Base-by-base conservation (phyloP, 1,140 invertebrate genomes). In the Caerostris extrusa region DNA sequence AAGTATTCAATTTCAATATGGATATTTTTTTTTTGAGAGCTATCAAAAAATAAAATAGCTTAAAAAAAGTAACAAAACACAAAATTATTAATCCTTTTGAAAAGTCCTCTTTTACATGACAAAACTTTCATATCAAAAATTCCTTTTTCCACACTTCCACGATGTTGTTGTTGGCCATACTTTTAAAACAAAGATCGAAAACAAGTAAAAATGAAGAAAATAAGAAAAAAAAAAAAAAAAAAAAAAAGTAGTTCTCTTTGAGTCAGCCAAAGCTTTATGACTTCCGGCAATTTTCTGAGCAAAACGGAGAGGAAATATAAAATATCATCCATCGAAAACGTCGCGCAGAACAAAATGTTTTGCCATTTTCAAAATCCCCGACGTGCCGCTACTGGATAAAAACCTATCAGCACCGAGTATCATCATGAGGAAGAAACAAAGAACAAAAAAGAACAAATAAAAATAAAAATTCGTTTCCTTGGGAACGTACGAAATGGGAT, bases 381-480 rank as follows among this genome's bases (percentile, higher is more conserved):
- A 82, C 90, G 90, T 91, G 90, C 55, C 82, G 7, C 90, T 19
- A 91, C 57, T 91, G 19, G 56, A 4, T 82, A 82, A 91, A 81
- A 91, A 91, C 90, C 90, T 91, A 91, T 91, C 90, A 91, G 90
- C 77, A 82, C 34, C 50, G n/a, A 82, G 90, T 81, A 82, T 91
- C 90, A 64, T 91, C 90, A 91, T 34, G 56, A 61, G 61, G 7
- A 77, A 91, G 55, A 82, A 91, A 55, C n/a, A 91, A 50, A 91
- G 19, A 61, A 81, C 34, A 60, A 58, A 81, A 58, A 2, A 14
- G 12, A 55, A 53, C 14, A 58, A 69, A 71, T 71, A 61, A 71
- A 82, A 91, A 91, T 67, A 90, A 71, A 81, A 91, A 58, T 34
- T 61, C 77, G n/a, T 61, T 91, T 82, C 90, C 71, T 91, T 69